Conservation (phyloP, 1,140 invertebrate species). For the Limonius californicus region DNA sequence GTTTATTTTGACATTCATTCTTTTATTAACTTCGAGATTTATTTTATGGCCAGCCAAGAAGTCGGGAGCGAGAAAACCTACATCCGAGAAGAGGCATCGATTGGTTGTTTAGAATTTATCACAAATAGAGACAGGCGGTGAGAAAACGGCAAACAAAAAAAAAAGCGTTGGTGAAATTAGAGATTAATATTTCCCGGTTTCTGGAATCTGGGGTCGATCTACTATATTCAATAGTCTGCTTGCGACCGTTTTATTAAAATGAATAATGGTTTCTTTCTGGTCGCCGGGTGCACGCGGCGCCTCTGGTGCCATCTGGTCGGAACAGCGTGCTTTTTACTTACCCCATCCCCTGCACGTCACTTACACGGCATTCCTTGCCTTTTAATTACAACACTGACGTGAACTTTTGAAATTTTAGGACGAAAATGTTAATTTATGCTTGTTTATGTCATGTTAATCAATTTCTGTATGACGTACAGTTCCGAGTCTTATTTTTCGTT, state of each 20-base stretch:
- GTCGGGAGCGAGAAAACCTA: too few relatives aligned
- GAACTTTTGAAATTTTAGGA: slow-evolving; percentile 44
- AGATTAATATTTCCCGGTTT: slow-evolving; percentile 4
- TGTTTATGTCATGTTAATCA: slow-evolving; percentile 45
- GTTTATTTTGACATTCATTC: too few relatives aligned
- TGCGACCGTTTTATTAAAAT: slow-evolving; percentile 46
- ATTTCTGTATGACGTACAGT: slow-evolving; percentile 20
- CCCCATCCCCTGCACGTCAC: slow-evolving; percentile 36
- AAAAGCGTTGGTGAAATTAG: background rate
- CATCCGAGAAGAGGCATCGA: too few relatives aligned
- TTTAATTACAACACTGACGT: slow-evolving; percentile 43
- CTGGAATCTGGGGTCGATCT: slow-evolving; percentile 25
- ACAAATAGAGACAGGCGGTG: too few relatives aligned
- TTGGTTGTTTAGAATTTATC: too few relatives aligned
- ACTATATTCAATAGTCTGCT: slow-evolving; percentile 40
- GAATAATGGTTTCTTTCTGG: slow-evolving; percentile 45
- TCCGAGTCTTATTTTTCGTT: slow-evolving; percentile 9
- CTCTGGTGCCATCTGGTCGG: slow-evolving; percentile 38
- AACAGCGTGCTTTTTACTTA: slow-evolving; percentile 34
- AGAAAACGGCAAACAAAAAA: background rate
- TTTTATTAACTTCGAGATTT: too few relatives aligned
- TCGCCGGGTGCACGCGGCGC: slow-evolving; percentile 34
- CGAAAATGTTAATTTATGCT: slow-evolving; percentile 40
- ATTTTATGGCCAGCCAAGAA: too few relatives aligned
- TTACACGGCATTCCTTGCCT: slow-evolving; percentile 39